These are phyloP conservation scores for Taenaris catops DNA, from an alignment of 2,888 invertebrate genomes.

Conservation along the genomic window DNA sequence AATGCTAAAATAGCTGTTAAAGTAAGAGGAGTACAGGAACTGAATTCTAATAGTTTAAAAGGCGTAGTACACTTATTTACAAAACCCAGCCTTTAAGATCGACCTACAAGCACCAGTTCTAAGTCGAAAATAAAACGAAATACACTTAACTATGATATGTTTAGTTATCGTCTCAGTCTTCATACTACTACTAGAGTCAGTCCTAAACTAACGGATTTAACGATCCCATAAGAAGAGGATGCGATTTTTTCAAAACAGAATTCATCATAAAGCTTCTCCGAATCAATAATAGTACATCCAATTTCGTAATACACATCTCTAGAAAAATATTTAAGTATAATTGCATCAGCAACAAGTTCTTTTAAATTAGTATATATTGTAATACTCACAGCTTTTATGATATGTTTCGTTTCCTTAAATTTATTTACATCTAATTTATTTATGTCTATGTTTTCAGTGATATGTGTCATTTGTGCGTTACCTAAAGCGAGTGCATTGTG, in stretches of 20 bases:
- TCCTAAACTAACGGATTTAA: slow-evolving; percentile 75
- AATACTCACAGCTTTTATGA: slow-evolving; percentile 77
- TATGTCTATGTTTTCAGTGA: slow-evolving; percentile 50
- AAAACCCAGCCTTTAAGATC: slow-evolving; percentile 78
- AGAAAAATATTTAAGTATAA: slow-evolving; percentile 78
- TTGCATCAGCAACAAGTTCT: slow-evolving; percentile 70
- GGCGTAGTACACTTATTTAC: slow-evolving; percentile 71
- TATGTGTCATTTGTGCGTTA: slow-evolving; percentile 54
- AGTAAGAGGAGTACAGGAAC: slow-evolving; percentile 15
- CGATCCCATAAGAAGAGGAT: slow-evolving; percentile 78
- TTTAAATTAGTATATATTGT: slow-evolving; percentile 76
- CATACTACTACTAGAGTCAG: slow-evolving; percentile 74
- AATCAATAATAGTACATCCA: slow-evolving; percentile 60
- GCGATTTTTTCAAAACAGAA: slow-evolving; percentile 70
- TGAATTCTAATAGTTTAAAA: slow-evolving; percentile 63
- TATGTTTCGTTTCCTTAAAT: slow-evolving; percentile 69
- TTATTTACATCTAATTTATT: slow-evolving; percentile 60
- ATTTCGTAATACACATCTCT: slow-evolving; percentile 74
- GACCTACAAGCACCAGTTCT: slow-evolving; percentile 79
- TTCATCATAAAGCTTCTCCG: slow-evolving; percentile 67
- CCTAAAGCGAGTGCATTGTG: slow-evolving; percentile 72
- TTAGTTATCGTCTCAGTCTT: slow-evolving; percentile 75
- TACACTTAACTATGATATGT: slow-evolving; percentile 74
- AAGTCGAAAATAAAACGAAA: slow-evolving; percentile 74
- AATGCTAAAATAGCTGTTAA: slow-evolving; percentile 7